Percentiles rank a stretch among this genome's conserved stretches.
phyloP scores from a whole-genome alignment of 2,888 invertebrate genomes.

The Esperia sulphurella region DNA sequence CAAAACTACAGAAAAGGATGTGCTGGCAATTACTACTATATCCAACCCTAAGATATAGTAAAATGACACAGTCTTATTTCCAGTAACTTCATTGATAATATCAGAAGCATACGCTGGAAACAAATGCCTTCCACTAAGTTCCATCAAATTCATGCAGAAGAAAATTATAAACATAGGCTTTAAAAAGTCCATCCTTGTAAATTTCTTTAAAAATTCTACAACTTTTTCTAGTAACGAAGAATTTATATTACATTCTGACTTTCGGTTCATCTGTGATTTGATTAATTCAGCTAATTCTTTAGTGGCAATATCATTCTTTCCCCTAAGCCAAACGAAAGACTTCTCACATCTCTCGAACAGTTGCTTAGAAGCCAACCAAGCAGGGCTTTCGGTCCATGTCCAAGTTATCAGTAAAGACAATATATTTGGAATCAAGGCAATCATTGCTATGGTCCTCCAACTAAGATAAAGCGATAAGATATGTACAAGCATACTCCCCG shows the following conservation, averaged over 20 bases:
- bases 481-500: constrained; percentile 40
- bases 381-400: constrained; percentile 80
- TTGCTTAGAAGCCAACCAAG: constrained; percentile 77
- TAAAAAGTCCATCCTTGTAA: constrained; percentile 38
- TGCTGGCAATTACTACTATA: constrained; percentile 38
- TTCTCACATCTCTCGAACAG: constrained; percentile 64
- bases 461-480: constrained; percentile 30
- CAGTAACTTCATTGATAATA: constrained; percentile 43
- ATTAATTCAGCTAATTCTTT: constrained; percentile 38
- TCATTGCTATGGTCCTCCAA: constrained; percentile 41
- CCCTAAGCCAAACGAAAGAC: constrained; percentile 73
- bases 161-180: constrained; percentile 41
- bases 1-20: constrained; percentile 36
- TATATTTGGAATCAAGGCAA: constrained; percentile 30
- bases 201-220: constrained; percentile 30
- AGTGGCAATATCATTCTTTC: constrained; percentile 28
- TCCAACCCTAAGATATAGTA: constrained; percentile 46
- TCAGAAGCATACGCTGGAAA: constrained; percentile 50
- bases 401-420: constrained; percentile 39
- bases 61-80: constrained; percentile 31
- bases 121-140: constrained; percentile 44
- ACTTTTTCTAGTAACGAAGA: constrained; percentile 14
- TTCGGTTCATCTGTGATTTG: constrained; percentile 28
- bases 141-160: constrained; percentile 33
- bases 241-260: not conserved